These are phyloP conservation scores for Fragum sueziense DNA, from an alignment of 2,888 invertebrate genomes.

Conservation along the genomic window DNA sequence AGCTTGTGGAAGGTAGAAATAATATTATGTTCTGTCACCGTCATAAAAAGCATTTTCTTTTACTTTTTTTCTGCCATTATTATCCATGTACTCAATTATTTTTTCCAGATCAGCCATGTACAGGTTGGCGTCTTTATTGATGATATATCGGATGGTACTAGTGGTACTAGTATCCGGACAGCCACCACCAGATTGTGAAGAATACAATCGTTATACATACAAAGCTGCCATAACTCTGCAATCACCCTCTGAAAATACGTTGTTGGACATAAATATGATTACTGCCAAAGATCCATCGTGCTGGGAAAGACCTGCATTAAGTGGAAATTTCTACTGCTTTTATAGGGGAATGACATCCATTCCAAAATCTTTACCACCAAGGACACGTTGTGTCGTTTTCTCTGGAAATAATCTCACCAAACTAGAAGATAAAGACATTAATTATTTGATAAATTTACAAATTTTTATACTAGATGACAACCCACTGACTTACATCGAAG, in stretches of 20 bases:
- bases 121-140: not conserved
- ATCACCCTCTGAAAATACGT: too few species aligned
- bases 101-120: not conserved
- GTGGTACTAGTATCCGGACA: slow-evolving; percentile 1
- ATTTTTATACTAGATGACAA: not conserved
- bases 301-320: not conserved
- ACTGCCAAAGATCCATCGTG: not conserved
- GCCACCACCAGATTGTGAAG: not conserved
- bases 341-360: not conserved
- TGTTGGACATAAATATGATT: not conserved
- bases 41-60: too few species aligned
- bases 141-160: not conserved
- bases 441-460: slow-evolving; percentile 8
- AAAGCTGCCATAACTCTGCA: not conserved
- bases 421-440: not conserved
- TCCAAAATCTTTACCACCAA: not conserved
- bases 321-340: slow-evolving; percentile 4
- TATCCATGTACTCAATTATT: too few species aligned
- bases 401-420: not conserved
- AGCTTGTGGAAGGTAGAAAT: too few species aligned
- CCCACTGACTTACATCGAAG: not conserved
- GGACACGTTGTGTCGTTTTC: not conserved
- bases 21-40: too few species aligned
- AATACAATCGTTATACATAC: not conserved
- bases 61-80: too few species aligned